A percentile compares a stretch with the other conserved stretches of the same genome.
Evolutionary conservation across 2,888 invertebrate genomes (phyloP).

Genomic region (Papilio protenor): DNA sequence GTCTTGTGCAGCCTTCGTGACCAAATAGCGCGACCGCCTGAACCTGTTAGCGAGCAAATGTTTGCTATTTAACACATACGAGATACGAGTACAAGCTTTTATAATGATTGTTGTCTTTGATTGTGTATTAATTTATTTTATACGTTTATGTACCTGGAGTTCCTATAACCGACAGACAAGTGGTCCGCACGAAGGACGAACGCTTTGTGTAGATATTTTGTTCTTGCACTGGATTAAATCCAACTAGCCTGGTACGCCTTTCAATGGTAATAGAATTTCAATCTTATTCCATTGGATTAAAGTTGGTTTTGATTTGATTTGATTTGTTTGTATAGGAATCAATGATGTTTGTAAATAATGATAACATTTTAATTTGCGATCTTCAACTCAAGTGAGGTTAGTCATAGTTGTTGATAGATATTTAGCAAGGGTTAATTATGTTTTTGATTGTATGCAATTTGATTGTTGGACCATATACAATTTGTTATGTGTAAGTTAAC

Average conservation of each 20-base stretch:
- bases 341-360: slow-evolving; percentile 19
- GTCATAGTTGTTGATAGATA: not conserved
- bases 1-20: slow-evolving; percentile 42
- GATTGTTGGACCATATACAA: not conserved
- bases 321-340: not conserved
- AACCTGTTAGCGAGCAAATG: slow-evolving; percentile 53
- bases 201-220: slow-evolving; percentile 36
- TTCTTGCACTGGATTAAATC: slow-evolving; percentile 39
- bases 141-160: not conserved
- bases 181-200: slow-evolving; percentile 19
- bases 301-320: not conserved
- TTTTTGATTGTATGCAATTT: not conserved
- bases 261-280: not conserved
- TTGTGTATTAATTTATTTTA: not conserved
- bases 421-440: not conserved
- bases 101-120: not conserved
- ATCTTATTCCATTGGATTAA: not conserved
- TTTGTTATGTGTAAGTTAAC: too few relatives aligned
- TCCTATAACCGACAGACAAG: slow-evolving; percentile 18
- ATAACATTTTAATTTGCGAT: slow-evolving; percentile 7
- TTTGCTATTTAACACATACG: not conserved
- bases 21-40: slow-evolving; percentile 48
- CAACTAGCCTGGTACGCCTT: slow-evolving; percentile 27
- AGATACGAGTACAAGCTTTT: slow-evolving; percentile 9
- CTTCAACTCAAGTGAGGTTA: not conserved